Base-by-base conservation (phyloP, 1,140 invertebrate species). In the Acarapis woodi region DNA sequence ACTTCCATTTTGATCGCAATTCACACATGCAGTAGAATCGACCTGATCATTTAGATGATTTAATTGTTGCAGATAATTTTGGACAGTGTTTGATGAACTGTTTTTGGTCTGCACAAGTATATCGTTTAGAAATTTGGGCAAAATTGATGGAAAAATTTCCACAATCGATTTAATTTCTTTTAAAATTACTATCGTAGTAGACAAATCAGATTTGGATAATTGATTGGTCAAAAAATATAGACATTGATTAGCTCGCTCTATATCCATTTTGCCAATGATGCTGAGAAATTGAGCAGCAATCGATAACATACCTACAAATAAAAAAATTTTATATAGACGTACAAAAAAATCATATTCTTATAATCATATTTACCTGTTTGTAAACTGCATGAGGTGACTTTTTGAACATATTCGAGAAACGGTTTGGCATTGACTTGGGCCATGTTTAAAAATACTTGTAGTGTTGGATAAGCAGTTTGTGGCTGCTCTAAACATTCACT, bases 371-470 rank as follows among this genome's bases (percentile, higher is more conserved):
- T n/a, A n/a, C n/a, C 63, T 0, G 72, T 68, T 47, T 73, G 66
- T 22, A 63, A 55, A 36, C 70, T 63, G 3, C 66, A 68, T 2
- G 68, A 65, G 38, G 65, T 56, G 44, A 69, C 67, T 42, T 79
- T 59, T 33, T 65, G 64, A 20, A 68, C 54, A 50, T 76, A 67
- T 51, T 71, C 68, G 19, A 65, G 56, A 31, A 79, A 59, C 28
- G 70, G 52, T 26, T 63, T 54, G 0, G 71, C 66, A 29, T 65
- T 62, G 32, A 64, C 64, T 46, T 67, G 60, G 5, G 73, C 66
- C 56, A 83, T 62, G 47, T 71, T 66, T 3, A 72, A 55, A 48
- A 83, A 67, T 21, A 83, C 72, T 57, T 75, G 69, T 42, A 79
- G 58, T 12, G 71, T 68, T 31, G 65, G 53, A 19, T 59, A 45